Percentiles rank a stretch among this genome's conserved stretches.
These are phyloP conservation scores for Agraylea sexmaculata DNA, from an alignment of 1,140 invertebrate genomes.

Conservation along the genomic window DNA sequence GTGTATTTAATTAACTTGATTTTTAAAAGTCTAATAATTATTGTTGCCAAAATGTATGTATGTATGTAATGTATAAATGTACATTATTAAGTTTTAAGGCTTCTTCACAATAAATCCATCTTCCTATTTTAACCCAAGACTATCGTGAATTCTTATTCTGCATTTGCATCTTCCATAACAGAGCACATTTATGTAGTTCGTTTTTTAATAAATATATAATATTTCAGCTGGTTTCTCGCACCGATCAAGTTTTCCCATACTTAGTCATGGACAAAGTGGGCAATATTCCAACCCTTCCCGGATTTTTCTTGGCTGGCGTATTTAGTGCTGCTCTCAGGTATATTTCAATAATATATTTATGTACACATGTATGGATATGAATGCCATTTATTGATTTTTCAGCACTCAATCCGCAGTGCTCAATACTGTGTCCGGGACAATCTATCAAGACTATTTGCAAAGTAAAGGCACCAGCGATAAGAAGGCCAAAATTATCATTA, in stretches of 20 bases:
- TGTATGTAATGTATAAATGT: too few relatives aligned
- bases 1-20: too few relatives aligned
- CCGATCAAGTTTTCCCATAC: constrained; percentile 38
- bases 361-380: too few relatives aligned
- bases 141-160: too few relatives aligned
- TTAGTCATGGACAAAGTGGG: constrained; percentile 44
- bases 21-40: too few relatives aligned
- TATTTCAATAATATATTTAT: constrained; percentile 4
- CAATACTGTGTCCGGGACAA: constrained; percentile 69
- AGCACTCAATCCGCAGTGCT: constrained; percentile 60
- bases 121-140: too few relatives aligned
- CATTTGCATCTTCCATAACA: too few relatives aligned
- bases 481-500: constrained; percentile 43
- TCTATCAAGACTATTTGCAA: constrained; percentile 54
- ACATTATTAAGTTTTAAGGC: too few relatives aligned
- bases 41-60: too few relatives aligned
- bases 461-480: constrained; percentile 32
- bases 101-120: too few relatives aligned
- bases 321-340: constrained; percentile 56
- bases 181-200: too few relatives aligned
- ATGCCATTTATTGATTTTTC: constrained; percentile 28
- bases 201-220: too few relatives aligned
- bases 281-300: constrained; percentile 40
- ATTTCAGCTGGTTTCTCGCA: constrained; percentile 18
- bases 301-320: constrained; percentile 52